Conservation (phyloP, 2,113 vertebrate genomes). For the Chroicocephalus ridibundus region DNA sequence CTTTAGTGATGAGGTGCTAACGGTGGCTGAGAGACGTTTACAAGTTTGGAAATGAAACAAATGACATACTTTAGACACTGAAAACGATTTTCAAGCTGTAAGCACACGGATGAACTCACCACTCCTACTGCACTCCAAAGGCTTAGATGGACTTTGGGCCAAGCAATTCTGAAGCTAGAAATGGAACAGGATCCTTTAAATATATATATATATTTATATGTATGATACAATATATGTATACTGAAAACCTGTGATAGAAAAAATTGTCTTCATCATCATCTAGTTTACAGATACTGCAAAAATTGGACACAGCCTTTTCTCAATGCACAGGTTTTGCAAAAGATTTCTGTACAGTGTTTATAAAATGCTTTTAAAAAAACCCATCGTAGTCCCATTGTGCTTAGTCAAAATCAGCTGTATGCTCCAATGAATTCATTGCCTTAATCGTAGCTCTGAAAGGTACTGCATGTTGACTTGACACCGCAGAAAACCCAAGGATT, state of each 20-base stretch:
- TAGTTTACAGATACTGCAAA: conserved; percentile 71
- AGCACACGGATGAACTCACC: conserved; percentile 55
- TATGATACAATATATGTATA: conserved; percentile 67
- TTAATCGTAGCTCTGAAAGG: conserved; percentile 37
- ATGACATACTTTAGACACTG: conserved; percentile 29
- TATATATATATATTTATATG: conserved; percentile 57
- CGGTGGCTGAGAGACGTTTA: not conserved
- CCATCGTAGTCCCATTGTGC: conserved; percentile 74
- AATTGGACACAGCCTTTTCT: conserved; percentile 70
- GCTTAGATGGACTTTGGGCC: conserved; percentile 61
- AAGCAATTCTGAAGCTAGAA: conserved; percentile 61
- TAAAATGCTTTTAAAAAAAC: conserved; percentile 76
- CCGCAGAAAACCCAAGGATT: conserved; percentile 66
- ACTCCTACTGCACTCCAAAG: conserved; percentile 55
- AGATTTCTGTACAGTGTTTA: conserved; percentile 80
- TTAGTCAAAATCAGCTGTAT: conserved; percentile 75
- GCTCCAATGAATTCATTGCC: conserved; percentile 58
- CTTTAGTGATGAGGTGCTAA: conserved; percentile 47
- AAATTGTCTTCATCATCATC: conserved; percentile 54
- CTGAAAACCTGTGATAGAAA: conserved; percentile 73
- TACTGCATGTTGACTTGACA: conserved; percentile 51
- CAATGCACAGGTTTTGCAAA: conserved; percentile 76
- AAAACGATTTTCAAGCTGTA: conserved; percentile 23
- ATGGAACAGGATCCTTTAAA: conserved; percentile 47
- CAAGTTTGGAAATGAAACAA: conserved; percentile 46